Evolutionary conservation across 2,888 invertebrate genomes (phyloP), one percentile per base, ranked within the genome.

Genomic region (Leucophora obtusa): DNA sequence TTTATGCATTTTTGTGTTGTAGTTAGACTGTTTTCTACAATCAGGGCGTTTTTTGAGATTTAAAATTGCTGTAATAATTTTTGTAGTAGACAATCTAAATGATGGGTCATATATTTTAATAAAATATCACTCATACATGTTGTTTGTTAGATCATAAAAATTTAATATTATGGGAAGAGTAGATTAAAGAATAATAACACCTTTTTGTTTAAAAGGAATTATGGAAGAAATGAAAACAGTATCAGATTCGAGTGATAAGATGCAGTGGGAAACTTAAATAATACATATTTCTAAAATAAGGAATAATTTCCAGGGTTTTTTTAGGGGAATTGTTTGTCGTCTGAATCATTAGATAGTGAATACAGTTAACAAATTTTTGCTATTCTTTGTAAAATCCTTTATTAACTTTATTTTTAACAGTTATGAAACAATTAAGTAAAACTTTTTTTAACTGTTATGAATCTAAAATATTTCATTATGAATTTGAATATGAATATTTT

Each of bases 31-130:
- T 63, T 60, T 73, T 53, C 54, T 60, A 66, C 24, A 66, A 68
- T 58, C 77, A 60, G 73, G 73, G 81, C 77, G 81, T 73, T 77
- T 11, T 35, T 38, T 38, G 10, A 38, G 38, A 38, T 28, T 11
- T 17, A 54, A 76, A 75, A 80, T 80, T 68, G 58, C 58, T 17
- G 70, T 54, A 77, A 81, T 81, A 77, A 77, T 15, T 77, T 81
- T 47, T 62, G 18, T 6, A 58, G 56, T 47, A 54, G 66, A 77
- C 73, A 77, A 77, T 58, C 53, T 72, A 65, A 77, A 70, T 71
- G 77, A 77, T 58, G 73, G 58, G 38, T 50, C 50, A 58, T 72
- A 50, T 54, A 73, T 21, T 56, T 59, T 18, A 14, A 71, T 56
- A 74, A 74, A 62, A 62, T 33, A 54, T 66, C 18, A 66, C 15